These are phyloP conservation scores for Coelopa pilipes DNA, from an alignment of 2,888 invertebrate species.

Conservation along the genomic window DNA sequence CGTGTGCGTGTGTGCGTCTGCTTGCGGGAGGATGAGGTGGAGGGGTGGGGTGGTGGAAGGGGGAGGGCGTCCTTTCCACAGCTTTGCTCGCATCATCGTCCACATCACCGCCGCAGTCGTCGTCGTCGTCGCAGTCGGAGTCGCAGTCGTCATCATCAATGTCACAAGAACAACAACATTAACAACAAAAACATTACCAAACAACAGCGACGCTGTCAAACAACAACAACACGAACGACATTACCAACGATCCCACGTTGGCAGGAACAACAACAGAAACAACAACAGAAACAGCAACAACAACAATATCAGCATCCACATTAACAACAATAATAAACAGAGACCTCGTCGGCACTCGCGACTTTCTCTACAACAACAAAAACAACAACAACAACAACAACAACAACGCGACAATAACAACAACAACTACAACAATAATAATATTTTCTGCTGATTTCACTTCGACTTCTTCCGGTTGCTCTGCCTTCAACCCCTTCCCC, in stretches of 20 bases:
- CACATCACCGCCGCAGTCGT: no score
- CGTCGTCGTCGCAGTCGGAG: no score
- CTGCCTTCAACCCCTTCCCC: background rate
- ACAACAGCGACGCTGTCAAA: background rate
- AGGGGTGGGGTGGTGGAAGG: no score
- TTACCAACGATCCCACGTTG: background rate
- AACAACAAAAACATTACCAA: no score
- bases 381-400: constrained; percentile 16
- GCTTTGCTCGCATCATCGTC: no score
- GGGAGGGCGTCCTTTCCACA: no score
- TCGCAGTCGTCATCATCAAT: no score
- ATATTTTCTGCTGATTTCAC: constrained; percentile 38
- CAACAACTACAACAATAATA: constrained; percentile 6
- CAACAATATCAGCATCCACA: background rate
- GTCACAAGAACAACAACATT: no score
- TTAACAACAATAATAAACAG: constrained; percentile 11
- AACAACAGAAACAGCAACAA: background rate
- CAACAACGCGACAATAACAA: background rate
- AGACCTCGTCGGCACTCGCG: background rate
- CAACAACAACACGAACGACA: constrained; percentile 15
- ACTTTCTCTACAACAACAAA: background rate
- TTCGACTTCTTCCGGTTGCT: constrained; percentile 39
- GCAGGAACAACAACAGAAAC: no score
- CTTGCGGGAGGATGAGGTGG: no score
- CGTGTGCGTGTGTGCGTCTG: no score